Evolutionary conservation across 2,888 invertebrate species (phyloP).

Genomic region (Nomada fucata): DNA sequence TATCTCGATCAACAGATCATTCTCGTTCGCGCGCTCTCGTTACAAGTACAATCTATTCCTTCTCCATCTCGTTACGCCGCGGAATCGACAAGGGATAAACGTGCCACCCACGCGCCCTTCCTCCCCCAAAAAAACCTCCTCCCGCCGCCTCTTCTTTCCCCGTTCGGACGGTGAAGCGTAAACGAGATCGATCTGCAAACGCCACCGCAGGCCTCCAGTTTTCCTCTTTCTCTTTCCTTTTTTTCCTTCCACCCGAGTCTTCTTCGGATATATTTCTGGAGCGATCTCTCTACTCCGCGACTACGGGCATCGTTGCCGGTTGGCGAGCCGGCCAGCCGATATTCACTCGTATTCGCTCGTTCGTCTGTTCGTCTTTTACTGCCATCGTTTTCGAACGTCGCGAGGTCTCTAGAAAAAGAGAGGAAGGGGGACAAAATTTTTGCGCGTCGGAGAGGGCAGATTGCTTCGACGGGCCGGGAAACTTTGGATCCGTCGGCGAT

Average conservation of each 20-base stretch:
- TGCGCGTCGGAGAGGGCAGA: slow-evolving; percentile 23
- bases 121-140: slow-evolving; percentile 10
- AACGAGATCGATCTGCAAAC: slow-evolving; percentile 78
- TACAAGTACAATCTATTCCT: slow-evolving; percentile 58
- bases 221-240: slow-evolving; percentile 61
- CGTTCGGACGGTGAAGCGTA: slow-evolving; percentile 76
- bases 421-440: slow-evolving; percentile 29
- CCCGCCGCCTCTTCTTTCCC: slow-evolving; percentile 49
- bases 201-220: slow-evolving; percentile 68
- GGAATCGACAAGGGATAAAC: slow-evolving; percentile 69
- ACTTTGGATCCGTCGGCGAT: slow-evolving; percentile 11
- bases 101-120: slow-evolving; percentile 74
- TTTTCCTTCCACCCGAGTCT: slow-evolving; percentile 59
- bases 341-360: slow-evolving; percentile 44
- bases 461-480: slow-evolving; percentile 30
- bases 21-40: slow-evolving; percentile 24
- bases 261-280: slow-evolving; percentile 69
- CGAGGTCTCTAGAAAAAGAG: slow-evolving; percentile 20
- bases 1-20: slow-evolving; percentile 33
- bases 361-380: slow-evolving; percentile 55
- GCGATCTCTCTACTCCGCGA: slow-evolving; percentile 64
- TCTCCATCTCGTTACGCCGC: slow-evolving; percentile 59
- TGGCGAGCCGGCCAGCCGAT: slow-evolving; percentile 16
- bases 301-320: slow-evolving; percentile 61
- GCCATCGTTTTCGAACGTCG: slow-evolving; percentile 30